phyloP scores from a whole-genome alignment of 2,797 vertebrate species.

The Micrastur ruficollis region DNA sequence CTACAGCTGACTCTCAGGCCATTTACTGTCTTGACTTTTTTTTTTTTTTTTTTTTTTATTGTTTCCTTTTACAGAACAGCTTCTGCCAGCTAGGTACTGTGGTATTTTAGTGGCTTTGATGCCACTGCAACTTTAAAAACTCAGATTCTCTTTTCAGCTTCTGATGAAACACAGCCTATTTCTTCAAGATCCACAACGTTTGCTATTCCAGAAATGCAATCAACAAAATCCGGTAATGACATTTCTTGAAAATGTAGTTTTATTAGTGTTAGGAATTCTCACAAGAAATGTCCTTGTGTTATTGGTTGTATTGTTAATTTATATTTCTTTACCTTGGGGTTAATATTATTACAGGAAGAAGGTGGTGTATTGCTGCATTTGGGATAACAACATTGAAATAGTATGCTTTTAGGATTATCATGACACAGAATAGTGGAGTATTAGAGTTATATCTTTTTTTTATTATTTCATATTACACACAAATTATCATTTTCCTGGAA shows the following conservation, averaged over 20 bases:
- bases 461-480: background rate
- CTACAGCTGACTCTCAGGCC: background rate
- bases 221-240: slow-evolving; percentile 31
- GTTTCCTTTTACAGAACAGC: background rate
- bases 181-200: slow-evolving; percentile 39
- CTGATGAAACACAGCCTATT: slow-evolving; percentile 42
- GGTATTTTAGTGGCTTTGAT: background rate
- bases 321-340: background rate
- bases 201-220: slow-evolving; percentile 22
- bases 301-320: background rate
- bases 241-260: background rate
- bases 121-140: background rate
- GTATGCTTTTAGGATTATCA: background rate
- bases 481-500: background rate
- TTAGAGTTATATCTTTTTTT: background rate
- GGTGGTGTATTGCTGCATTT: background rate
- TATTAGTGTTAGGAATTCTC: background rate
- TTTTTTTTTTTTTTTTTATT: background rate
- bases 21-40: background rate
- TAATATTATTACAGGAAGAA: background rate
- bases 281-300: background rate
- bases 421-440: background rate
- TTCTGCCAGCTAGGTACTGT: background rate
- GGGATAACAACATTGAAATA: background rate
- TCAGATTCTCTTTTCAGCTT: slow-evolving; percentile 50